Evolutionary conservation across 2,113 vertebrate genomes (phyloP).

Genomic region (Pteropus alecto): DNA sequence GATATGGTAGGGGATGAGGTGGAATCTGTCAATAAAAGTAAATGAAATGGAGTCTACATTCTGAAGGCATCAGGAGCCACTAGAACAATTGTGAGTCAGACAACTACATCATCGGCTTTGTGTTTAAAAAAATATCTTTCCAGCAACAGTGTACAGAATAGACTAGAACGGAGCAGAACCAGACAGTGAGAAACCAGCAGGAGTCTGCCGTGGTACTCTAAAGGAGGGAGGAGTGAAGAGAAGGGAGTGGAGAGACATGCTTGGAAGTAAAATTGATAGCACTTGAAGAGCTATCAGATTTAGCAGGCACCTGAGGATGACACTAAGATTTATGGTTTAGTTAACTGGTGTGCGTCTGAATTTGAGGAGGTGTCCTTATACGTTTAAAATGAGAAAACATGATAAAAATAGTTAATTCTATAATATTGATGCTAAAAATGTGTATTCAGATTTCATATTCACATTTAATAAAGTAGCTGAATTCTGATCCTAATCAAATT

Average conservation of each 20-base stretch:
- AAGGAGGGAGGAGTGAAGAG: not conserved
- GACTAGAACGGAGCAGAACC: not conserved
- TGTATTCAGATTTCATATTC: not conserved
- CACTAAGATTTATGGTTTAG: not conserved
- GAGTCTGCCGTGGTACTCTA: not conserved
- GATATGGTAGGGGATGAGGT: not conserved
- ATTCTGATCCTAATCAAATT: not conserved
- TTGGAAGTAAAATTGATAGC: not conserved
- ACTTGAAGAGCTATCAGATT: not conserved
- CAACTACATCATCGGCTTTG: not conserved
- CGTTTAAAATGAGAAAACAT: not conserved
- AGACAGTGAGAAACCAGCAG: not conserved
- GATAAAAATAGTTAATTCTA: not conserved
- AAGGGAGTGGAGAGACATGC: not conserved
- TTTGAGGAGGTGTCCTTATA: not conserved
- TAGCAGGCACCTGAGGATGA: not conserved
- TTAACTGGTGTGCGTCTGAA: not conserved
- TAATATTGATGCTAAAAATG: not conserved
- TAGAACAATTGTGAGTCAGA: not conserved
- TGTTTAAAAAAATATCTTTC: not conserved
- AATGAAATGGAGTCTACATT: not conserved
- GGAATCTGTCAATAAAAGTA: not conserved
- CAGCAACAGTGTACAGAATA: not conserved
- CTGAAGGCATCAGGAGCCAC: not conserved
- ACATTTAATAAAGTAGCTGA: conserved; percentile 27